These are phyloP conservation scores for Sesia apiformis DNA, from an alignment of 2,888 invertebrate genomes.

Conservation along the genomic window DNA sequence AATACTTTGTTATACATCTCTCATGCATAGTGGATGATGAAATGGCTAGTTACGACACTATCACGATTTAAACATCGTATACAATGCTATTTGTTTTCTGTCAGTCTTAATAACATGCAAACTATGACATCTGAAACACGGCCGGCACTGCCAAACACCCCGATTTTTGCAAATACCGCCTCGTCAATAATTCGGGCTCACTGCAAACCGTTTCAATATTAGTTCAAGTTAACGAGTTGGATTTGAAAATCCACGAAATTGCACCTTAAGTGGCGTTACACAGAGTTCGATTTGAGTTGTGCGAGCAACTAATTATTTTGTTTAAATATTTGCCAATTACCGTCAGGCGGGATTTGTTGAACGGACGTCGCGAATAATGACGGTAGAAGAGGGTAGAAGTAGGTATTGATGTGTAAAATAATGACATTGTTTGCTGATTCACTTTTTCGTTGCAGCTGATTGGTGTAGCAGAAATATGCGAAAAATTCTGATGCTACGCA, in stretches of 20 bases:
- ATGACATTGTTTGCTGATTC: no score
- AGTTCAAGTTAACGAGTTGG: conserved; percentile 9
- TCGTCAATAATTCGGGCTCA: conserved; percentile 9
- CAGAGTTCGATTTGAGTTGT: neutral
- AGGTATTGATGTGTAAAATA: no score
- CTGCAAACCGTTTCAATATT: conserved; percentile 9
- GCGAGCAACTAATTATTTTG: conserved; percentile 26
- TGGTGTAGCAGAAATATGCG: no score
- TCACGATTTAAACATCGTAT: no score
- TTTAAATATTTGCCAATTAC: conserved; percentile 35
- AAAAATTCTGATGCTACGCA: no score
- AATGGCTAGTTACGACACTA: no score
- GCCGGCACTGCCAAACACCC: conserved; percentile 3
- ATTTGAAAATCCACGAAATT: neutral
- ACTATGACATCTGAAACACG: conserved; percentile 1
- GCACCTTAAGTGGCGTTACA: neutral
- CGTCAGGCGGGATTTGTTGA: conserved; percentile 19
- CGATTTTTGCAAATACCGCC: conserved; percentile 9
- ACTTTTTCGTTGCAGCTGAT: no score
- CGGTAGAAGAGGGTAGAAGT: no score
- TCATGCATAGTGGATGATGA: no score
- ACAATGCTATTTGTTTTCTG: no score
- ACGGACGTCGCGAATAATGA: conserved; percentile 3
- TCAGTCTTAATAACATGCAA: neutral
- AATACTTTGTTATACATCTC: no score